Evolutionary conservation across 2,113 vertebrate genomes (phyloP).

Genomic region (Struthio camelus): DNA sequence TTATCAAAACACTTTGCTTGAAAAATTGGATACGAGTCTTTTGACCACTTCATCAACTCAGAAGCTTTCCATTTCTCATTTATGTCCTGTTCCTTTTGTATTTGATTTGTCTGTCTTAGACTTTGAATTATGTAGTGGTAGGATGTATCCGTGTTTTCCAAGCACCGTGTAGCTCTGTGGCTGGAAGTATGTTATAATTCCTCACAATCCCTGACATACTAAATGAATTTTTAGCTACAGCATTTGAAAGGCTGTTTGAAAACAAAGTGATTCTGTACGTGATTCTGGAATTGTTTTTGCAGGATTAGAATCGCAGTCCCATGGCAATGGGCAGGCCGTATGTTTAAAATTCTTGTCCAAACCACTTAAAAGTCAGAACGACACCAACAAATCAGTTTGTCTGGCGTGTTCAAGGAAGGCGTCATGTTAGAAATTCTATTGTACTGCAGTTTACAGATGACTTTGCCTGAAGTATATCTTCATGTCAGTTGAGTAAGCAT

Average conservation of each 20-base stretch:
- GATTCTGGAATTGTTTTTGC: not conserved
- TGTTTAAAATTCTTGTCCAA: not conserved
- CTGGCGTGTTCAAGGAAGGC: not conserved
- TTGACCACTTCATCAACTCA: not conserved
- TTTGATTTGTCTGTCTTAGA: too few relatives aligned
- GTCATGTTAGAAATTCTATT: not conserved
- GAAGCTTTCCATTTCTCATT: not conserved
- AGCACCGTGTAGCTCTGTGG: not conserved
- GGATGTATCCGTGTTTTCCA: too few relatives aligned
- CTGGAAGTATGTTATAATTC: fast-evolving
- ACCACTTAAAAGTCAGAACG: not conserved
- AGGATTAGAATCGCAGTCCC: not conserved
- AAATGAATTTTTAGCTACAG: fast-evolving
- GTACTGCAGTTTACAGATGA: not conserved
- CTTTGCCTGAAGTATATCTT: not conserved
- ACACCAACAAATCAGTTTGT: not conserved
- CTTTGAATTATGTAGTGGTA: fast-evolving
- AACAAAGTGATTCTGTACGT: fast-evolving
- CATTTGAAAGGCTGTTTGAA: not conserved
- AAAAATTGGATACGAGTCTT: not conserved
- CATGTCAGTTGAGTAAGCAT: not conserved
- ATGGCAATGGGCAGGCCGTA: fast-evolving
- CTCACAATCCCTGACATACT: fast-evolving
- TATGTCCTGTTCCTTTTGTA: not conserved
- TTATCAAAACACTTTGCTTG: not conserved